Conservation (phyloP, 2,113 vertebrate genomes). For the Amazona vittata region DNA sequence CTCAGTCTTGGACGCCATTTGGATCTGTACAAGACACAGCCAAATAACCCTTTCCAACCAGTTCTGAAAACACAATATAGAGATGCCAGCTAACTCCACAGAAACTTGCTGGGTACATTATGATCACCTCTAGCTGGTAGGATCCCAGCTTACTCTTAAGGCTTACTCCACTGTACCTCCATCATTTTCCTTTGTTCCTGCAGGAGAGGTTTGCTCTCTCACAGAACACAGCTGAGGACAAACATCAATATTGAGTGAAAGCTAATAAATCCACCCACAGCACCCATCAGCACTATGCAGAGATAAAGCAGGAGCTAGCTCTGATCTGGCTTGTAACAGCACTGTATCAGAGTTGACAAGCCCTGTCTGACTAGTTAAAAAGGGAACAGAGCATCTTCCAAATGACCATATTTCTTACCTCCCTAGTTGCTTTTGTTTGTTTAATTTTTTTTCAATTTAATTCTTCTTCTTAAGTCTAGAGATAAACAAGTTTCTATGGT, state of each 20-base stretch:
- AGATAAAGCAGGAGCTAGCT: neutral
- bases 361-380: neutral
- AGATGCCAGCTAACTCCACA: neutral
- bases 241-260: neutral
- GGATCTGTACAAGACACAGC: neutral
- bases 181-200: neutral
- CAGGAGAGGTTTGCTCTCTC: neutral
- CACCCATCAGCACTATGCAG: neutral
- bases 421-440: neutral
- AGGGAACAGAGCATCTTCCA: neutral
- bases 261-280: neutral
- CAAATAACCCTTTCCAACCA: neutral
- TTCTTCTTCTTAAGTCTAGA: neutral
- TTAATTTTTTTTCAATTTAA: neutral
- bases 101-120: neutral
- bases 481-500: neutral
- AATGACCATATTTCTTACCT: neutral
- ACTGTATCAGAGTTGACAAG: neutral
- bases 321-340: neutral
- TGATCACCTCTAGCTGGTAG: accelerated
- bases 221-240: neutral
- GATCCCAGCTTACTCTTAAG: neutral
- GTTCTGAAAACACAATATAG: neutral
- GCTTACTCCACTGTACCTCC: neutral
- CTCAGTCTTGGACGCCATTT: neutral